Percentiles rank a stretch among this genome's conserved stretches.
Evolutionary conservation across 2,888 invertebrate species (phyloP).

Genomic region (Limulus polyphemus): DNA sequence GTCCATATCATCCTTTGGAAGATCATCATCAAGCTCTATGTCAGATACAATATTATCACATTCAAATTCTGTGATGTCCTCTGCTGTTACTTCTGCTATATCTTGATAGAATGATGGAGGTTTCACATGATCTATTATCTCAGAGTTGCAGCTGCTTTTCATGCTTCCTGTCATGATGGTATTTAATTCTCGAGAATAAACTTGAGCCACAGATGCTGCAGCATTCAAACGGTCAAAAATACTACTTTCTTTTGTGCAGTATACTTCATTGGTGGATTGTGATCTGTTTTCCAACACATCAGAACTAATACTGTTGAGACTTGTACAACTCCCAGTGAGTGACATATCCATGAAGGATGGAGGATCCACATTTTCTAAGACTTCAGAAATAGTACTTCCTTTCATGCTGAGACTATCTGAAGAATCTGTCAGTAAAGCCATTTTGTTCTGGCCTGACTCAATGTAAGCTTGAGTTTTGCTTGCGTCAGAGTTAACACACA

Average conservation of each 20-base stretch:
- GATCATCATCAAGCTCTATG: constrained; percentile 39
- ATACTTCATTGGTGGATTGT: constrained; percentile 10
- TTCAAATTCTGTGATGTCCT: constrained; percentile 40
- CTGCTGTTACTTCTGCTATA: constrained; percentile 48
- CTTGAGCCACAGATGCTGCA: constrained; percentile 29
- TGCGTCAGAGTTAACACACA: constrained; percentile 8
- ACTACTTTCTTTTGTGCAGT: too few relatives aligned
- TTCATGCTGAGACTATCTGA: constrained; percentile 61
- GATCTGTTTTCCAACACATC: constrained; percentile 25
- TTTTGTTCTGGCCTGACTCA: constrained; percentile 55
- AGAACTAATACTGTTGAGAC: constrained; percentile 23
- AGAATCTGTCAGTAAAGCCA: constrained; percentile 64
- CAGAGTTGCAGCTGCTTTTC: constrained; percentile 36
- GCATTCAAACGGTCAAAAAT: constrained; percentile 43
- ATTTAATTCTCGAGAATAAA: constrained; percentile 32
- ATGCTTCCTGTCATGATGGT: constrained; percentile 35
- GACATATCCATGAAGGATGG: constrained; percentile 55
- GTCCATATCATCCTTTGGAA: constrained; percentile 27
- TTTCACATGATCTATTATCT: constrained; percentile 52
- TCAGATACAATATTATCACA: constrained; percentile 47
- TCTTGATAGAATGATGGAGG: constrained; percentile 60
- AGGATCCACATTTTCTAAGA: constrained; percentile 58
- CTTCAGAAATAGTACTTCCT: constrained; percentile 69
- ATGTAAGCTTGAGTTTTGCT: constrained; percentile 3
- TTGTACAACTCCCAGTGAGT: constrained; percentile 39